Base-by-base conservation (phyloP, 2,113 vertebrate genomes). In the Megaceryle maxima region DNA sequence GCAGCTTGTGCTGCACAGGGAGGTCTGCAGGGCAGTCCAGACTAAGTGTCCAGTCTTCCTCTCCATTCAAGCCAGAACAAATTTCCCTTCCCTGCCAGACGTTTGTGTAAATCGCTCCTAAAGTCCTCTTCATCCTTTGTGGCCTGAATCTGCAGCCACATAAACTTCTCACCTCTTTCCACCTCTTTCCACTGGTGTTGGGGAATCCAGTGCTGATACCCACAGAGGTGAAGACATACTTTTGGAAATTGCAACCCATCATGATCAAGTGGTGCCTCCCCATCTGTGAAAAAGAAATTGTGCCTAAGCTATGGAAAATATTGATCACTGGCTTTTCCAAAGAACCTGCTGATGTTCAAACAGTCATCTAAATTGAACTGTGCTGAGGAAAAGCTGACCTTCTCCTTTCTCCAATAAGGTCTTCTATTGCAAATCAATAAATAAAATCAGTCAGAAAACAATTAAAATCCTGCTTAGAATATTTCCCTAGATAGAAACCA, bases 381-480 rank as follows among this genome's bases (percentile, higher is more conserved):
- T 77, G 67, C 59, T 87, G 74, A 92, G 44, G 74, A 91, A 95
- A 84, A 92, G 77, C 66, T 85, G 92, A 91, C 70, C 25, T 94
- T 79, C 81, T 94, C 39, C 63, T 79, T 93, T 91, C 76, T 78
- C 80, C 70, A 87, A 28, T 57, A 62, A 87, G 37, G 48, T 41
- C 25, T 85, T 77, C 70, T 82, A 92, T 69, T 85, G 92, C 74
- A 92, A 88, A 84, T 95, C 31, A 0, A 94, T 79, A 89, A 84
- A 92, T 76, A 84, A 96, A 94, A 95, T 84, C 94, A 93, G 73
- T 75, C 92, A 94, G 84, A 94, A 93, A 0, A 26, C 73, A 66
- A 83, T 94, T 96, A 84, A 84, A 94, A 88, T 88, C 93, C 59
- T 19, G 87, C 57, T 67, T 89, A 87, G 87, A 92, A 70, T 91